These are phyloP conservation scores for Pipa parva DNA, from an alignment of 2,113 vertebrate species.

Conservation along the genomic window DNA sequence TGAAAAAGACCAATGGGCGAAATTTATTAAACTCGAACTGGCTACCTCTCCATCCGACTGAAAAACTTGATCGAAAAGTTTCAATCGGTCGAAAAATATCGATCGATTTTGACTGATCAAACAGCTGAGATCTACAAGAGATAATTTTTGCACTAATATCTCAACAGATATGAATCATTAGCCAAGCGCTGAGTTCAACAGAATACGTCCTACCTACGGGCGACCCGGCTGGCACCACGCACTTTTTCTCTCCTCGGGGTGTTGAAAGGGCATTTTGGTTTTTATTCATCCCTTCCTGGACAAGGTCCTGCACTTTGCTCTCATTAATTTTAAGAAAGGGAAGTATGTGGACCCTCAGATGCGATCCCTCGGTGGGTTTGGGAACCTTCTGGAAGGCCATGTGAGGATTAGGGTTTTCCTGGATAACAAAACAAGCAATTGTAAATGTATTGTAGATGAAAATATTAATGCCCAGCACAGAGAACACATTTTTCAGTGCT, in stretches of 20 bases:
- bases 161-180: background rate
- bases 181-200: no score
- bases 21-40: no score
- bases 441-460: no score
- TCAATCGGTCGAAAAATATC: no score
- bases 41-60: no score
- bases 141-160: background rate
- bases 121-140: no score
- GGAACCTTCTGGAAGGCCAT: constrained; percentile 98
- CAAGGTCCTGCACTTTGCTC: constrained; percentile 73
- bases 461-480: no score
- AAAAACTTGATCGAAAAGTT: no score
- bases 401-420: constrained; percentile 98
- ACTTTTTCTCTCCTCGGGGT: constrained; percentile 78
- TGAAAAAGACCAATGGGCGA: no score
- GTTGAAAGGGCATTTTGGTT: constrained; percentile 62
- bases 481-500: no score
- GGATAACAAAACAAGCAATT: constrained; percentile 13
- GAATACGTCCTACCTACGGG: constrained; percentile 78
- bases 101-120: no score
- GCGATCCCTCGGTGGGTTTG: constrained; percentile 92
- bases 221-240: constrained; percentile 90
- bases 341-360: constrained; percentile 87
- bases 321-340: constrained; percentile 85
- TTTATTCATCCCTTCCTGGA: constrained; percentile 76